Percentiles rank a stretch among this genome's conserved stretches.
Evolutionary conservation across 2,888 invertebrate species (phyloP).

Genomic region (Metellina segmentata): DNA sequence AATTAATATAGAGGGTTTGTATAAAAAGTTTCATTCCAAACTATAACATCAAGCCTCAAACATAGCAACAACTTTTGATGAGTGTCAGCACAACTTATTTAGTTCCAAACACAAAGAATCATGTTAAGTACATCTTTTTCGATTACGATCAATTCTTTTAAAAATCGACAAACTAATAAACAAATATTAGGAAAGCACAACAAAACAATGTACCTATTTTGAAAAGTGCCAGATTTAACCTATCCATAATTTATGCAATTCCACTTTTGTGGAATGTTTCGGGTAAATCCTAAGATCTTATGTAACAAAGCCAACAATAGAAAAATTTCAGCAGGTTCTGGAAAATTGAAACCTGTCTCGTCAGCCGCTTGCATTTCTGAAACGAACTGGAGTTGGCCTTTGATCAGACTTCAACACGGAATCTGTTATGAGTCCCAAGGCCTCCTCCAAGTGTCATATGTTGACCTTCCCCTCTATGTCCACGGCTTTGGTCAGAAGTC

Average conservation of each 20-base stretch:
- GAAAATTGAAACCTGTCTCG: not conserved
- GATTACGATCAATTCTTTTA: too few relatives aligned
- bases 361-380: conserved; percentile 48
- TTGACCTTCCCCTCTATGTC: conserved; percentile 50
- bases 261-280: not conserved
- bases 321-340: not conserved
- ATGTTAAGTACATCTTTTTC: too few relatives aligned
- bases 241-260: not conserved
- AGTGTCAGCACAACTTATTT: too few relatives aligned
- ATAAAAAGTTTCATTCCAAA: too few relatives aligned
- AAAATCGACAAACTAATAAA: too few relatives aligned
- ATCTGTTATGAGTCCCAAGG: conserved; percentile 60
- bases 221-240: not conserved
- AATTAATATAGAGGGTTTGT: too few relatives aligned
- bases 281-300: not conserved
- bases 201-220: too few relatives aligned
- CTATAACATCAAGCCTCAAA: too few relatives aligned
- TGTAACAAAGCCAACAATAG: too few relatives aligned
- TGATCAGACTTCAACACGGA: conserved; percentile 9
- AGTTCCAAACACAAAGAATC: too few relatives aligned
- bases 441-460: conserved; percentile 73
- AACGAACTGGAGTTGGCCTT: not conserved
- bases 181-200: not conserved
- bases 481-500: conserved; percentile 64
- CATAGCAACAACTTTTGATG: too few relatives aligned